These are phyloP conservation scores for Ceratotherium simum DNA, from an alignment of 2,113 vertebrate genomes.

Conservation along the genomic window DNA sequence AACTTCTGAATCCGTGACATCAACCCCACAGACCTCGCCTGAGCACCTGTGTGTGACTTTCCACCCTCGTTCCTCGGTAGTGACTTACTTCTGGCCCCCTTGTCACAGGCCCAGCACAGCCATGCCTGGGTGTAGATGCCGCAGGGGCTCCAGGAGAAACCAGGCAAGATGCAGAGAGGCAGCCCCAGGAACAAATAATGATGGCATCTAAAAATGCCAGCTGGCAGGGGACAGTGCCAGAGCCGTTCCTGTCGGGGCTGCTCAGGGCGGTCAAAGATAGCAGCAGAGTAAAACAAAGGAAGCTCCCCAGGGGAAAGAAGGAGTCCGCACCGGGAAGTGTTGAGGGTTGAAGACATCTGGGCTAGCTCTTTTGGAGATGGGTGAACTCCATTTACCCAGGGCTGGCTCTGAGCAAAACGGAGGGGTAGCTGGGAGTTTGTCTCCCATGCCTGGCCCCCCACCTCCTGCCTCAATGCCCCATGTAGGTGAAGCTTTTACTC, in stretches of 20 bases:
- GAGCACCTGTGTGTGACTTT: neutral
- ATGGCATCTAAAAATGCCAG: neutral
- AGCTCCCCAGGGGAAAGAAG: neutral
- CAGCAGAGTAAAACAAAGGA: neutral
- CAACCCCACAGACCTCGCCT: neutral
- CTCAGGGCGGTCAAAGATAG: neutral
- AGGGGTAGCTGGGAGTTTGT: neutral
- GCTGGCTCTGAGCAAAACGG: neutral
- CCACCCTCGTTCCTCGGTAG: neutral
- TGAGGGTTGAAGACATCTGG: no score
- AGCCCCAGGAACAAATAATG: neutral
- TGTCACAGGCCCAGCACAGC: neutral
- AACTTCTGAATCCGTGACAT: fast-evolving
- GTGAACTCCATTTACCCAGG: neutral
- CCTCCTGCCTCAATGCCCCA: neutral
- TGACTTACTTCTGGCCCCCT: neutral
- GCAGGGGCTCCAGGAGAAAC: neutral
- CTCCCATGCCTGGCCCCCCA: neutral
- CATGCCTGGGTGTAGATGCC: fast-evolving
- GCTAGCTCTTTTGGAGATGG: neutral
- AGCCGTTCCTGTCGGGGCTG: neutral
- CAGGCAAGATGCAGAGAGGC: neutral
- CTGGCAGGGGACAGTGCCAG: neutral
- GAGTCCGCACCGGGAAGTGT: fast-evolving
- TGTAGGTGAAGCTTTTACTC: no score